Base-by-base conservation (phyloP, 1,140 invertebrate genomes). In the Pseudomyrmex cubaensis region DNA sequence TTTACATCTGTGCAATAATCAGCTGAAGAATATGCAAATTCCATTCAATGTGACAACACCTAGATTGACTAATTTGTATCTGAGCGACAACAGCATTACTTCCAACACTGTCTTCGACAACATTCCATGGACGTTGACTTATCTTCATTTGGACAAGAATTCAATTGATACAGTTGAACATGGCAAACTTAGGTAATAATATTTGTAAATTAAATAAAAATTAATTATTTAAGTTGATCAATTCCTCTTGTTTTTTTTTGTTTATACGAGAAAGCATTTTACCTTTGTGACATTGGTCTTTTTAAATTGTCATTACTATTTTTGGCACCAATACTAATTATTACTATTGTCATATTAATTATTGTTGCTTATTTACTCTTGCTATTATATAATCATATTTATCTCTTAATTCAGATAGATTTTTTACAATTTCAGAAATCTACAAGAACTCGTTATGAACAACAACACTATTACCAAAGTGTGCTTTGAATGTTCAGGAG, bases 111-210 rank as follows among this genome's bases (percentile, higher is more conserved):
- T 78, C 2, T 78, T 93, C 0, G 70, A 20, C 0, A 75, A 93
- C 12, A 8, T 92, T 10, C 93, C 93, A 0, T 3, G 61, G 8
- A 90, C 85, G 0, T 56, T 94, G n/a, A 86, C 83, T 5, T 73
- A 90, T 9, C 84, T 94, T 8, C 72, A 92, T 25, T 22, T 93
- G 3, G 89, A 93, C 22, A 90, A 90, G 1, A 94, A 94, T 57
- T 25, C 17, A 13, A 92, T 94, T 7, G 17, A 67, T 5, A 59
- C 54, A 10, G 66, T 93, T 1, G 15, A 57, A n/a, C 35, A 22
- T 2, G n/a, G 13, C 0, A 78, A 78, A 59, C 64, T 70, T 15
- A 78, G 64, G 76, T 78, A 78, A 1, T 22, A 25, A 69, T 22
- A 4, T 59, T 76, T 76, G 54, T 76, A 17, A 46, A n/a, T 44